Base-by-base conservation (phyloP, 2,888 invertebrate species). In the Crioceris asparagi region DNA sequence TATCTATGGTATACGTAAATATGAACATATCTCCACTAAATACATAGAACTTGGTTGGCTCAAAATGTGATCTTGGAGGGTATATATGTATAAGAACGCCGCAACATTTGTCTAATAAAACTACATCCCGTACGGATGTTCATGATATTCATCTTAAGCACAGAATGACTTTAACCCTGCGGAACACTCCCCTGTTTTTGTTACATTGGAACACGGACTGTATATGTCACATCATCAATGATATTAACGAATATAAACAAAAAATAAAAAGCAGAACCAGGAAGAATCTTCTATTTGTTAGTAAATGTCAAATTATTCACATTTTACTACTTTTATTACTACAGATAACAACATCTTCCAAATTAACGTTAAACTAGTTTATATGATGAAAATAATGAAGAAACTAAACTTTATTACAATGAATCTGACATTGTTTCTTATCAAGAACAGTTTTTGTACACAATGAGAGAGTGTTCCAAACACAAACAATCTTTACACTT, bases 401-500 rank as follows among this genome's bases (percentile, higher is more conserved):
- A 35, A 7, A 11, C 15, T 18, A 35, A 29, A 29, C 35, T 29
- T 18, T 29, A n/a, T 35, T 17, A 29, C 6, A 11, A 35, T 17
- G 8, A 29, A 35, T 29, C 29, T 29, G 29, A 27, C 17, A 17
- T 17, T 29, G 27, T 29, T 35, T 29, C 18, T 35, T 35, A 29
- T 29, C 29, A 19, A 29, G 29, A 35, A 35, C 19, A 35, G 17
- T 18, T 29, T 29, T 35, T 29, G 35, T 17, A 27, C 35, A 29
- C 29, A 35, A 35, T 35, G 19, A 35, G 29, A 35, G 19, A 35
- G 17, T 35, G 29, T 35, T 26, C 27, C 18, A 35, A 29, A 36
- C 14, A 30, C 19, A 36, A 36, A 36, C 30, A 36, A 36, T 30
- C 21, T 29, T 10, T 19, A 36, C 36, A 36, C 21, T 36, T 36